Base-by-base conservation (phyloP, 2,888 invertebrate genomes). In the Sylvicola fuscatus region DNA sequence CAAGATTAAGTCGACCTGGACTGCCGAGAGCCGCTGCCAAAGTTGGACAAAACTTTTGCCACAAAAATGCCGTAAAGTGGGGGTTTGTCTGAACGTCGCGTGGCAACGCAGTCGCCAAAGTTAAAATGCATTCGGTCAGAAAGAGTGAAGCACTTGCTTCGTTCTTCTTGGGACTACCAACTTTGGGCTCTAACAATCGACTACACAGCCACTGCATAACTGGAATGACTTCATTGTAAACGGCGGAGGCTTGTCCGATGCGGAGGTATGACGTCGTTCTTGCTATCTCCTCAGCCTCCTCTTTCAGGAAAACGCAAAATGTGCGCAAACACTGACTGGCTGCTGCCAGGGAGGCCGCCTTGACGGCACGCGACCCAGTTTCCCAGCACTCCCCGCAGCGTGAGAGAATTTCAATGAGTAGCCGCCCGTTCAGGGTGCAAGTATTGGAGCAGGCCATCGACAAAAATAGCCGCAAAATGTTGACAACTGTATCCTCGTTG, bases 21-120 rank as follows among this genome's bases (percentile, higher is more conserved):
- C 87, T 81, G 0, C 90, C 90, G 3, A 92, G 65, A 39, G 90
- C 76, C 0, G 83, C 79, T 37, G 92, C 78, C 42, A 92, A 60
- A 1, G 83, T 78, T 0, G 92, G 92, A 48, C 89, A 90, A 49
- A 92, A 80, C 48, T 86, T 79, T 54, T 90, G 87, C 92, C 92
- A 86, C 8, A 86, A 63, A 49, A 86, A 84, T 3, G 82, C 81
- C 2, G 82, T 82, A 50, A 86, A 86, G 56, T 86, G 84, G 1
- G 74, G 70, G 59, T 84, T 84, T 2, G 75, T 74, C 47, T 81
- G 79, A 7, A 84, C 82, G 44, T 80, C 72, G 45, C 80, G 78
- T 0, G 84, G 83, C 35, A 86, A 58, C 35, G 82, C 84, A 8
- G 80, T 78, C 47, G 86, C 77, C 39, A 90, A 60, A 1, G 87